A percentile compares a stretch with the other conserved stretches of the same genome.
Conservation (phyloP, 2,888 invertebrate species). For the Hipparchia semele region DNA sequence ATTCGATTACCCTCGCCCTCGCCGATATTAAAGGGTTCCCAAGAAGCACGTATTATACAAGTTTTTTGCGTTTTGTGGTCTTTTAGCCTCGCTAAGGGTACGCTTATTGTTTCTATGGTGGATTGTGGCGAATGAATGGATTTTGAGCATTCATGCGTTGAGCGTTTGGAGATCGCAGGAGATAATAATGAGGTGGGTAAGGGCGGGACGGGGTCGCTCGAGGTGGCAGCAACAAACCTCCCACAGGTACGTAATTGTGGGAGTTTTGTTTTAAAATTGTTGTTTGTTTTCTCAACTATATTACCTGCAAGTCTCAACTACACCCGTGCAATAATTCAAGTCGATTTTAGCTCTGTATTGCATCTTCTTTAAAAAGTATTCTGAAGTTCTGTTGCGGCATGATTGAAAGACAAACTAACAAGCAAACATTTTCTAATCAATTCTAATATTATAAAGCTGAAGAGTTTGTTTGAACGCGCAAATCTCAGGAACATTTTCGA, state of each 20-base stretch:
- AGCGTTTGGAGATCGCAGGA: constrained; percentile 72
- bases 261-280: constrained; percentile 11
- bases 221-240: constrained; percentile 73
- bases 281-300: neutral
- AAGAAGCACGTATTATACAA: constrained; percentile 71
- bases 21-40: constrained; percentile 76
- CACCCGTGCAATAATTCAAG: too few relatives aligned
- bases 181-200: constrained; percentile 73
- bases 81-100: constrained; percentile 76
- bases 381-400: too few relatives aligned
- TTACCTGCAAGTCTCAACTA: too few relatives aligned
- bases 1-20: constrained; percentile 81
- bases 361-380: too few relatives aligned
- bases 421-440: too few relatives aligned
- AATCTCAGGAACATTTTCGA: too few relatives aligned
- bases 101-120: constrained; percentile 77
- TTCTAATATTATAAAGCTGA: too few relatives aligned
- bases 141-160: constrained; percentile 68
- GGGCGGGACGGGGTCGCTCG: constrained; percentile 67
- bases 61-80: constrained; percentile 69
- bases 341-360: too few relatives aligned
- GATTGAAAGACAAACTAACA: too few relatives aligned
- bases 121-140: constrained; percentile 76
- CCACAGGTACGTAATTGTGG: constrained; percentile 47
- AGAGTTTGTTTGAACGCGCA: too few relatives aligned